Base-by-base conservation (phyloP, 2,888 invertebrate genomes). In the Gastracanthus pulcherrimus region DNA sequence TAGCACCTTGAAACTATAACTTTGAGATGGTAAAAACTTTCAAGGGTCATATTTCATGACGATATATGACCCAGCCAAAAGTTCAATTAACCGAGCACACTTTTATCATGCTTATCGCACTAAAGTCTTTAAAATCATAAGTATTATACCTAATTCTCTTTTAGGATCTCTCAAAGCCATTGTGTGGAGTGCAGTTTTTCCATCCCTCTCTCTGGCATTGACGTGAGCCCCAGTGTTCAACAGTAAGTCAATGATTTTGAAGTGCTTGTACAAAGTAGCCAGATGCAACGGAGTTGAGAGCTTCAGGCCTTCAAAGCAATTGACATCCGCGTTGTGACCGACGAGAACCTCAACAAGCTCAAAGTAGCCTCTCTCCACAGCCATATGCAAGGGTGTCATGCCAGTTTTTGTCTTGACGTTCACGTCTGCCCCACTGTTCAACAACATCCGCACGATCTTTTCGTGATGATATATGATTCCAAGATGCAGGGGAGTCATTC, bases 331-430 rank as follows among this genome's bases (percentile, higher is more conserved):
- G 3, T 51, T 51, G 16, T 69, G 29, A 16, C 58, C 48, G 2
- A 81, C 29, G 3, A 81, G 60, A n/a, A 75, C n/a, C 5, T 66
- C 66, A 16, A 76, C 60, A 23, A 76, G n/a, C 31, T 76, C 69
- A 2, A 45, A 13, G 19, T 29, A 26, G 5, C 69, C 58, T 19
- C 31, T 41, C 31, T 69, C 34, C 2, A 62, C 58, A 9, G 76
- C 76, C 3, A 76, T 13, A 31, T 76, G 76, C 26, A 76, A 34
- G 13, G 76, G 41, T 31, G 69, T 76, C 13, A 55, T 23, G 4
- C 69, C 69, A 0, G 19, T 69, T 23, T 41, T 45, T 1, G 29
- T 76, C n/a, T 11, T 41, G 16, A 26, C 41, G 16, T 58, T 58
- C 16, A 60, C 66, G 29, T 75, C 29, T 51, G 36, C 16, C 7